phyloP scores from a whole-genome alignment of 2,797 vertebrate genomes.

The Vireo griseus region DNA sequence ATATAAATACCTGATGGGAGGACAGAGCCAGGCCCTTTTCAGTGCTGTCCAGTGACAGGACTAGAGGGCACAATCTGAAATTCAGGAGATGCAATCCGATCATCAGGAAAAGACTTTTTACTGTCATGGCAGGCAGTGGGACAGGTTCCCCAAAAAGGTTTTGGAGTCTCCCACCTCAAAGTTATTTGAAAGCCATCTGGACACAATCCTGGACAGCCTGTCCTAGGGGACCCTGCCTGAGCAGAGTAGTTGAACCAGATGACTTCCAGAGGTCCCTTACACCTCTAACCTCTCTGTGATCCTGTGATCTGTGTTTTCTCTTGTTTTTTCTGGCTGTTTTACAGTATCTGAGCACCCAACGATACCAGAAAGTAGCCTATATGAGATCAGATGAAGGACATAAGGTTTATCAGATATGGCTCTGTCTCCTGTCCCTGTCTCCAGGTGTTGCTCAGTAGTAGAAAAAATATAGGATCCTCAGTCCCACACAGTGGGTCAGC shows the following conservation, averaged over 20 bases:
- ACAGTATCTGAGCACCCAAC: accelerated
- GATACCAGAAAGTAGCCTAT: not conserved
- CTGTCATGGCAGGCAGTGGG: not conserved
- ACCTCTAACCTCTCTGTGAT: not conserved
- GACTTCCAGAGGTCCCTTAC: not conserved
- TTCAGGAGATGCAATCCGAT: not conserved
- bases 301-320: not conserved
- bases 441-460: not conserved
- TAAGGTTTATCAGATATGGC: not conserved
- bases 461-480: not conserved
- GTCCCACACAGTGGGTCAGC: not conserved
- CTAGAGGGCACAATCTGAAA: not conserved
- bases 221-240: not conserved
- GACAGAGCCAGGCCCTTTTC: not conserved
- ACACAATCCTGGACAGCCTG: not conserved
- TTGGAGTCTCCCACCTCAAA: not conserved
- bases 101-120: not conserved
- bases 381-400: not conserved
- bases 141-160: not conserved
- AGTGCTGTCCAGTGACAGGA: not conserved
- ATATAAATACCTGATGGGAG: not conserved
- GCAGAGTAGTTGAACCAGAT: not conserved
- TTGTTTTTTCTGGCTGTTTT: not conserved
- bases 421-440: not conserved
- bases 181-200: not conserved